Base-by-base conservation (phyloP, 2,888 invertebrate species). In the Charanyca ferruginea region DNA sequence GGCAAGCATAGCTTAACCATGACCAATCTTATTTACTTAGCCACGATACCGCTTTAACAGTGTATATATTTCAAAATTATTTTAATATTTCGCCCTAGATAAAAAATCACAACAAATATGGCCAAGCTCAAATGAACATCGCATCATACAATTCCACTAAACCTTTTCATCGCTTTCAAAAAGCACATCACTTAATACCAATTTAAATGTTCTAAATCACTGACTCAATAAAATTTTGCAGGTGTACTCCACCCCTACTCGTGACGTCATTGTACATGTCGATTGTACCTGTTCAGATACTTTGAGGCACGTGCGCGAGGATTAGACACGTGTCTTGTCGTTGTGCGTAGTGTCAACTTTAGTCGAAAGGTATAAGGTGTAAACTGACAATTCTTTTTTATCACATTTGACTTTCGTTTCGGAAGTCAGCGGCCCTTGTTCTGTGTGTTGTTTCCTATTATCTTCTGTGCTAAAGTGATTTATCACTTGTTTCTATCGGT, bases 101-200 rank as follows among this genome's bases (percentile, higher is more conserved):
- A 35, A 35, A 0, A 3, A 5, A 0, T 3, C 11, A 23, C n/a
- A n/a, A n/a, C n/a, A 25, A 38, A 71, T 73, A 57, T 48, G 58
- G 41, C 48, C 11, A 7, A 3, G 6, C 35, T 18, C 22, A 35
- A 58, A 41, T 74, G n/a, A 35, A 0, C 2, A 9, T 45, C 44
- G 44, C 63, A 22, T 41, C 47, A 48, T 1, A 11, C 13, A 47
- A 55, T 41, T 55, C n/a, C 41, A 20, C 23, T 63, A 28, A 55
- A 32, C 35, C 61, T 35, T 61, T 57, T 48, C 16, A 61, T 16
- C 7, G 20, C 38, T 48, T 64, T 54, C n/a, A 64, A 73, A 73
- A 86, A 86, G 87, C 70, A 81, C 88, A 88, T 79, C 85, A 61
- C 32, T 77, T 77, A 75, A 75, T 77, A 49, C 58, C 71, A 85